Percentiles rank a stretch among this genome's conserved stretches.
Evolutionary conservation across 2,888 invertebrate genomes (phyloP).

Genomic region (Eilema depressum): DNA sequence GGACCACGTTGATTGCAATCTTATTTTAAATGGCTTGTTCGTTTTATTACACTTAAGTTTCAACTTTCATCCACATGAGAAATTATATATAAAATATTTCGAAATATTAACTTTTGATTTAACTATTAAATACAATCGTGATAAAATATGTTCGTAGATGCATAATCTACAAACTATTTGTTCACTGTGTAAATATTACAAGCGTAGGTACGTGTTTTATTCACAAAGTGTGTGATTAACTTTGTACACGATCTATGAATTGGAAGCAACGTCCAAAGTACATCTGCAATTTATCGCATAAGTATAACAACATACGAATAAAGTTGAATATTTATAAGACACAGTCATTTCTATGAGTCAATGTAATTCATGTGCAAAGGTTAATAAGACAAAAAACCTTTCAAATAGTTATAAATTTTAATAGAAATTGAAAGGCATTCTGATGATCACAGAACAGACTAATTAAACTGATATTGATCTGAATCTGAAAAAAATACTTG

Average conservation of each 20-base stretch:
- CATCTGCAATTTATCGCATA: conserved; percentile 10
- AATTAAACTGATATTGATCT: not conserved
- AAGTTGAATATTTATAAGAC: not conserved
- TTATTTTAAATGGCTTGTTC: conserved; percentile 30
- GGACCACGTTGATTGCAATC: conserved; percentile 48
- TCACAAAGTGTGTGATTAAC: not conserved
- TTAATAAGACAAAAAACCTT: not conserved
- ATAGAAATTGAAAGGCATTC: not conserved
- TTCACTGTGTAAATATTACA: too few relatives aligned
- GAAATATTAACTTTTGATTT: not conserved
- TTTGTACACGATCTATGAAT: not conserved
- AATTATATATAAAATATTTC: not conserved
- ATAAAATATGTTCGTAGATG: too few relatives aligned
- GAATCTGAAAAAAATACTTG: not conserved
- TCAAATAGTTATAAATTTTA: not conserved
- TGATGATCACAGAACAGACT: not conserved
- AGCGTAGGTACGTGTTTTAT: not conserved
- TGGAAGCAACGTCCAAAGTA: conserved; percentile 40
- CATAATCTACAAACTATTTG: too few relatives aligned
- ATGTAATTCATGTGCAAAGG: not conserved
- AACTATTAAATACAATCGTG: not conserved
- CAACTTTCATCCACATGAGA: conserved; percentile 13
- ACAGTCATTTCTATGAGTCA: not conserved
- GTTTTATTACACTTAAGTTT: conserved; percentile 30
- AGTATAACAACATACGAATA: not conserved